These are phyloP conservation scores for Characodon lateralis DNA, from an alignment of 2,797 vertebrate species.

Conservation along the genomic window DNA sequence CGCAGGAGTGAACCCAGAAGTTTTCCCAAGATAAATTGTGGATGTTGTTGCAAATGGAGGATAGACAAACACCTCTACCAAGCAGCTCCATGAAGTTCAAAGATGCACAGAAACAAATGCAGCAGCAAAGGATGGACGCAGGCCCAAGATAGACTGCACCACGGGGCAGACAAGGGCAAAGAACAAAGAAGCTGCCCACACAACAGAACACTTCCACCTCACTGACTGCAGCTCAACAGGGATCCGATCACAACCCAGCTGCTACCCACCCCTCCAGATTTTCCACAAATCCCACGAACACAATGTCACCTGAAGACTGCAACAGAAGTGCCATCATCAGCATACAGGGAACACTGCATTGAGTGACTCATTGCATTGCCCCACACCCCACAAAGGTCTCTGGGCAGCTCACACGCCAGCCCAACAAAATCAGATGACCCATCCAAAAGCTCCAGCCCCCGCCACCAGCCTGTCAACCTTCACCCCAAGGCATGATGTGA, in stretches of 20 bases:
- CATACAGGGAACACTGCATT: neutral
- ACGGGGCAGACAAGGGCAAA: neutral
- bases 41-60: neutral
- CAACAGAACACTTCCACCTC: no score
- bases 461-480: neutral
- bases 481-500: neutral
- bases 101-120: neutral
- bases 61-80: neutral
- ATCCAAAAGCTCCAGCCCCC: neutral
- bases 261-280: no score
- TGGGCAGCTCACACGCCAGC: neutral
- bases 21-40: neutral
- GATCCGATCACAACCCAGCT: no score
- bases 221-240: no score
- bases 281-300: no score
- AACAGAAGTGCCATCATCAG: no score
- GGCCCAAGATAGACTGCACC: neutral
- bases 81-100: neutral
- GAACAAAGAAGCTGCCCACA: neutral
- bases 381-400: no score
- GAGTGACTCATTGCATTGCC: neutral
- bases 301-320: no score
- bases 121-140: neutral
- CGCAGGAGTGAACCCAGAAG: neutral
- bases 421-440: neutral